These are phyloP conservation scores for Cantharis flavilabris DNA, from an alignment of 2,888 invertebrate genomes.

Conservation along the genomic window DNA sequence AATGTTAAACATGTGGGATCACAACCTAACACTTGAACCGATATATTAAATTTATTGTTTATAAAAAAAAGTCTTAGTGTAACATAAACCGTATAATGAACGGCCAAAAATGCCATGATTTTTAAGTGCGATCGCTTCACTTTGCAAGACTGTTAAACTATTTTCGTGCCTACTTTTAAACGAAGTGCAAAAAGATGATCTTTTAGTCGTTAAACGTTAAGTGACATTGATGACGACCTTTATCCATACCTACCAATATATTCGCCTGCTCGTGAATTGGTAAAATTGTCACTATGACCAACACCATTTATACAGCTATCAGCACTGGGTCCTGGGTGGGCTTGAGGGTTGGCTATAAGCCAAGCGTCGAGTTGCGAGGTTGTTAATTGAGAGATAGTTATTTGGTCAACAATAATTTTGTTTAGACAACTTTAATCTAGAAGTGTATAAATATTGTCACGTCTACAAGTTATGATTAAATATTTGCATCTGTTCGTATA, in stretches of 20 bases:
- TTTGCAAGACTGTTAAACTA: constrained; percentile 23
- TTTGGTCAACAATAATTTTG: constrained; percentile 50
- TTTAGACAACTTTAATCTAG: constrained; percentile 48
- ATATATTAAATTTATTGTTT: neutral
- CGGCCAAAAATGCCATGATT: neutral
- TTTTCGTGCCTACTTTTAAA: constrained; percentile 24
- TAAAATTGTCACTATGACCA: constrained; percentile 48
- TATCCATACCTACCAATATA: constrained; percentile 46
- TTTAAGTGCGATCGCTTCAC: constrained; percentile 14
- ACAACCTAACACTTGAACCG: neutral
- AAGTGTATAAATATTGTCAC: constrained; percentile 53
- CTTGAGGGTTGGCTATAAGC: constrained; percentile 40
- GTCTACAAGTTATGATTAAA: constrained; percentile 50
- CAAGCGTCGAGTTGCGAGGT: constrained; percentile 44
- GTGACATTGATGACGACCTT: constrained; percentile 49
- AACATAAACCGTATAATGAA: neutral
- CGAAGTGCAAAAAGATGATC: constrained; percentile 28
- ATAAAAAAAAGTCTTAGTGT: neutral
- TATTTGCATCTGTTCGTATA: constrained; percentile 38
- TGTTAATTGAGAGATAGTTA: constrained; percentile 54
- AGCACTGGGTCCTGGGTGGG: constrained; percentile 47
- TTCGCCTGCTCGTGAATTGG: constrained; percentile 50
- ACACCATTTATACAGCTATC: constrained; percentile 51
- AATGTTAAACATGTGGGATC: neutral
- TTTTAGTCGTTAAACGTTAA: constrained; percentile 47